Evolutionary conservation across 2,797 vertebrate species (phyloP), one percentile per base, ranked within the genome.

Genomic region (Morelia viridis): DNA sequence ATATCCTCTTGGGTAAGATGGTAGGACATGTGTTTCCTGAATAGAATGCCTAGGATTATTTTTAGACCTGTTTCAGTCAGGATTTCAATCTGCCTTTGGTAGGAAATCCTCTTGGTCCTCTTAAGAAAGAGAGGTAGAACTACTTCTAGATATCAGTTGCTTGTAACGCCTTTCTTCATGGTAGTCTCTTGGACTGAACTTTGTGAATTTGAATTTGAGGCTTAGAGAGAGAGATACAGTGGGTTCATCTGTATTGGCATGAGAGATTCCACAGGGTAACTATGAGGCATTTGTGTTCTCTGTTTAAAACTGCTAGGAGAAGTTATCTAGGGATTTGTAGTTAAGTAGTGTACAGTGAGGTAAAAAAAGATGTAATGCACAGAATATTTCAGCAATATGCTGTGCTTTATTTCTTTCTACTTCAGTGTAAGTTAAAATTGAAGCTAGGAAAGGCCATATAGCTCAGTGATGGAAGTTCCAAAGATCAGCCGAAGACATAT

Each of bases 371-470:
- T 80, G 22, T 24, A 80, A 80, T 4, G 3, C 22, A 80, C 8
- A 46, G 41, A 80, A 46, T 80, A 80, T 80, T 80, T 17, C 9
- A 46, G 22, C 46, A 80, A 80, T 80, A 80, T 80, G 46, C 46
- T 80, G 76, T 80, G 11, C 46, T 80, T 80, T 4, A 46, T 80
- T 46, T 87, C 24, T 24, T 90, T 46, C 26, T 88, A 26, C 1
- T 41, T 87, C 64, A 41, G 12, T 76, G 15, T 41, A 91, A 28
- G 4, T 15, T 88, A 58, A 80, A 91, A 46, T 76, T 92, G 88
- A 95, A 93, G 60, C 90, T 92, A 92, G 56, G 35, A 35, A 61
- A 83, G 4, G 13, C 24, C 31, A 10, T 50, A 53, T 24, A 85
- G 1, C 2, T 53, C 15, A 46, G 4, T 13, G 41, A 26, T 60